Conservation (phyloP, 2,113 vertebrate species). For the Nesoenas mayeri region DNA sequence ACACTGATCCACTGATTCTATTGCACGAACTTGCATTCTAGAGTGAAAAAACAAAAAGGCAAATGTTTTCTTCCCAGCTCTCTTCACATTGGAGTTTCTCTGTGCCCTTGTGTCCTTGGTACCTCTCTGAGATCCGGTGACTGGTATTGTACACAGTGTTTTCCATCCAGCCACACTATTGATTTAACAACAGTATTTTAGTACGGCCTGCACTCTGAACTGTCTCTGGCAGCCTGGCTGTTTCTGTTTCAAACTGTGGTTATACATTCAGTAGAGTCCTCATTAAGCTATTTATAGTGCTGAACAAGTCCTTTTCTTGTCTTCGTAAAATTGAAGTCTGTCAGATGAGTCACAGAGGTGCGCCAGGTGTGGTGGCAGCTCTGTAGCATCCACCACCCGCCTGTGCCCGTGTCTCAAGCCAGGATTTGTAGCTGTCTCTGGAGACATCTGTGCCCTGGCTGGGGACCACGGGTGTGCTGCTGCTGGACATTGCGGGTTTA, state of each 20-base stretch:
- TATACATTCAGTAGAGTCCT: background rate
- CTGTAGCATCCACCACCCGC: fast-evolving
- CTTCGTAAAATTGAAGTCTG: background rate
- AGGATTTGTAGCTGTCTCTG: background rate
- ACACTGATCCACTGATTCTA: background rate
- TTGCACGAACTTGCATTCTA: background rate
- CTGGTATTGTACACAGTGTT: fast-evolving
- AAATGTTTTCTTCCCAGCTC: background rate
- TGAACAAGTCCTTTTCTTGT: background rate
- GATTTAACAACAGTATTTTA: background rate
- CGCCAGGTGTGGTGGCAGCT: background rate
- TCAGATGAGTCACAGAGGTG: background rate
- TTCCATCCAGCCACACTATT: background rate
- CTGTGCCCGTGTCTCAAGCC: fast-evolving
- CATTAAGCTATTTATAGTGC: background rate
- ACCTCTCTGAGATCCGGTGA: background rate
- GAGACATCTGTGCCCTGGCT: background rate
- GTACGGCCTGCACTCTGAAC: fast-evolving
- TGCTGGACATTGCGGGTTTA: background rate
- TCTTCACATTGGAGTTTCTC: background rate
- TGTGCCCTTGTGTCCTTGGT: background rate
- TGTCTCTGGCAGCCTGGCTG: background rate
- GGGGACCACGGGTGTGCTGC: background rate
- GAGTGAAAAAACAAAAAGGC: fast-evolving
- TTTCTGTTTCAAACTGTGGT: background rate